These are phyloP conservation scores for Hypolimnas misippus DNA, from an alignment of 2,888 invertebrate genomes.

Conservation along the genomic window DNA sequence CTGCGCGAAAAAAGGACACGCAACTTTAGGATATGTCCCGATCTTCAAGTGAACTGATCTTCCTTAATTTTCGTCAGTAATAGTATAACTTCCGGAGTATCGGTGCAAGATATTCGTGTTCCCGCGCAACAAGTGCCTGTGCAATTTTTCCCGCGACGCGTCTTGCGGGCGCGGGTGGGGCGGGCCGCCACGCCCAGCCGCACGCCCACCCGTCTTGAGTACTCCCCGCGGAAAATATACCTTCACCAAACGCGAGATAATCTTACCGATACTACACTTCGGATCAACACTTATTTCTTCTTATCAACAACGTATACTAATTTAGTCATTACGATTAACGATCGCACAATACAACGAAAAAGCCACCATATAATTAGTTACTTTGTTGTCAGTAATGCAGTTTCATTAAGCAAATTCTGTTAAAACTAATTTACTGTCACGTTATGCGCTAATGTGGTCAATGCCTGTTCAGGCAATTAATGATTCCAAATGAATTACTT, in stretches of 20 bases:
- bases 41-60: no score
- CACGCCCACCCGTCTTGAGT: constrained; percentile 69
- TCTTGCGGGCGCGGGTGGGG: constrained; percentile 70
- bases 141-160: constrained; percentile 65
- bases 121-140: constrained; percentile 64
- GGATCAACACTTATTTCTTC: background rate
- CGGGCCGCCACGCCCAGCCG: constrained; percentile 67
- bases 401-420: constrained; percentile 21
- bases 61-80: no score
- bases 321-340: background rate
- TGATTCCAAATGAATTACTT: constrained; percentile 27
- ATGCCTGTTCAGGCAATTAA: constrained; percentile 27
- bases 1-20: no score
- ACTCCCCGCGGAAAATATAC: constrained; percentile 40
- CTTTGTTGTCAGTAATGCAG: constrained; percentile 11
- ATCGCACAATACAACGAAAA: no score
- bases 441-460: constrained; percentile 39
- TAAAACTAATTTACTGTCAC: constrained; percentile 28
- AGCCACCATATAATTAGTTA: background rate
- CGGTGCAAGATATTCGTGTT: constrained; percentile 21
- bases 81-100: no score
- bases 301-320: background rate
- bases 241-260: constrained; percentile 3
- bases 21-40: no score
- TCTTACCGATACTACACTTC: background rate